Base-by-base conservation (phyloP, 1,140 invertebrate species). In the Brachionus manjavacas region DNA sequence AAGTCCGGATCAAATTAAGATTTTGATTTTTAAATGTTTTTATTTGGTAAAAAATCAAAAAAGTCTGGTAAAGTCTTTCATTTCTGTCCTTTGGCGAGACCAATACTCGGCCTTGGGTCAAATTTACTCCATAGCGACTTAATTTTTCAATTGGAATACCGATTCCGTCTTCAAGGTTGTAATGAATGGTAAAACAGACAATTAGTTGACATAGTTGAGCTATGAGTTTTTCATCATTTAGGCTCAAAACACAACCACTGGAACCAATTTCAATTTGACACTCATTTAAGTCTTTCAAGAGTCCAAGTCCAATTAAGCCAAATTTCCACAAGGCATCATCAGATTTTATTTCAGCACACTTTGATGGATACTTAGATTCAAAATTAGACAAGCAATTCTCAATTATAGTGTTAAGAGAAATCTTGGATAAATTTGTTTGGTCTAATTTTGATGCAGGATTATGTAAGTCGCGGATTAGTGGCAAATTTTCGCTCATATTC, bases 101-200 rank as follows among this genome's bases (percentile, higher is more conserved):
- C 9, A 68, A 11, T 2, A 72, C 39, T 49, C 16, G 39, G 12
- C 20, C 35, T 20, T 20, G 49, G 31, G 60, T 64, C 41, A 64
- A 49, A 28, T 78, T 79, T 35, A 87, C 52, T 9, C 80, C 83
- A 85, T 85, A 88, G 12, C 84, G 85, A 25, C 87, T 85, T 72
- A 88, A 85, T 76, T 85, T 85, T 41, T 88, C 86, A n/a, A 88
- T 31, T 25, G 90, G 90, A 76, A 92, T 88, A 6, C 93, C 93
- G 74, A 94, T 87, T 3, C 92, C 92, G 52, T 92, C 91, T 84
- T 93, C 87, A n/a, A 94, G 87, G 86, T 92, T 92, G 52, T 91
- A 91, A 70, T 91, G 88, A 49, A 94, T 90, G 84, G 93, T 93
- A 66, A 94, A 88, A 31, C 90, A 91, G 8, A 91, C 88, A 79